A percentile compares a stretch with the other conserved stretches of the same genome.
phyloP scores from a whole-genome alignment of 1,140 invertebrate genomes.

The Caenorhabditis latens region DNA sequence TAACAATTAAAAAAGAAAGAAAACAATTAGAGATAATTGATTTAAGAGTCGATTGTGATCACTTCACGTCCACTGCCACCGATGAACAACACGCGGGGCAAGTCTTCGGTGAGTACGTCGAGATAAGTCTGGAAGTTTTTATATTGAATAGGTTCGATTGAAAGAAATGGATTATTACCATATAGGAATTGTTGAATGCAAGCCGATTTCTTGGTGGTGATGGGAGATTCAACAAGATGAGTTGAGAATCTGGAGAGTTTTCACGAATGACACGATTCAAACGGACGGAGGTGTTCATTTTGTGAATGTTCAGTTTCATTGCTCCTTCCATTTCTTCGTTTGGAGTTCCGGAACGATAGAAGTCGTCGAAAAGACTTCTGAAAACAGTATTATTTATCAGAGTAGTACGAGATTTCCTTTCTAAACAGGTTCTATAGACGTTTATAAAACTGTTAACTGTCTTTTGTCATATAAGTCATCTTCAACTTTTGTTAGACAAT shows the following conservation, averaged over 20 bases:
- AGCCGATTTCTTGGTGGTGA: slow-evolving; percentile 86
- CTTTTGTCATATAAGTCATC: no score
- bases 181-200: slow-evolving; percentile 83
- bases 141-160: no score
- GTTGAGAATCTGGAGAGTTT: slow-evolving; percentile 94
- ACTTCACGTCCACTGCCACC: slow-evolving; percentile 96
- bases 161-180: slow-evolving; percentile 79
- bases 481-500: no score
- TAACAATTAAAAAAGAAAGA: slow-evolving; percentile 38
- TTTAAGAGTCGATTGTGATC: slow-evolving; percentile 97
- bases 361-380: slow-evolving; percentile 53
- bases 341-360: slow-evolving; percentile 56
- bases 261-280: slow-evolving; percentile 97
- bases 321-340: slow-evolving; percentile 51
- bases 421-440: no score
- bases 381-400: background rate
- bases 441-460: no score
- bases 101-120: slow-evolving; percentile 95
- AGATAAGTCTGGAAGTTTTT: slow-evolving; percentile 84
- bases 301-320: slow-evolving; percentile 69
- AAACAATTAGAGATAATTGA: slow-evolving; percentile 20
- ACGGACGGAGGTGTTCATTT: slow-evolving; percentile 98
- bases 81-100: slow-evolving; percentile 96
- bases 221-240: slow-evolving; percentile 97
- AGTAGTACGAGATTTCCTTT: no score